Evolutionary conservation across 2,888 invertebrate genomes (phyloP), one percentile per base, ranked within the genome.

Genomic region (Netelia fuscicornis): DNA sequence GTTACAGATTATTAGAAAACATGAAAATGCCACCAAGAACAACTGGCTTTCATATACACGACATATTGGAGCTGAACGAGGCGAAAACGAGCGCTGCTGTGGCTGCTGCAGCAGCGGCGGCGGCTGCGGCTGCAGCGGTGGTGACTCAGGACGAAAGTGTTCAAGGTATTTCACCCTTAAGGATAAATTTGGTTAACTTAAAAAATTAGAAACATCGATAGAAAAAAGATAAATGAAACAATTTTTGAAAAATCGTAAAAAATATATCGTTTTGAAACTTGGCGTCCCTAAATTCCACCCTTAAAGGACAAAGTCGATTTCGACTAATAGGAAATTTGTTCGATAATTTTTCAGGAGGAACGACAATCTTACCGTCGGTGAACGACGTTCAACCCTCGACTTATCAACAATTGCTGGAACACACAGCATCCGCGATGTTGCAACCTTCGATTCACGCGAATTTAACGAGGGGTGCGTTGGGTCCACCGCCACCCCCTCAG

Each of bases 41-140:
- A 0, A 96, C 96, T 62, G 97, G 98, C 84, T 98, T 98, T 94
- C 98, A 98, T 91, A 98, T 98, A 91, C 97, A 98, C 90, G 98
- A 98, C 94, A 98, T 98, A 91, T 95, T 98, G 91, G 98, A 98
- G 90, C 95, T 98, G 90, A 98, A 98, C 91, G 97, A 97, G 89
- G 95, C 95, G 0, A 93, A 94, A 70, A 76, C 85, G 23, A 85
- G 60, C 60, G 85, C 85, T 23, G 85, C 85, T 17, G 85, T 82
- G 56, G 82, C 85, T 11, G 85, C 85, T 5, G 85, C 85, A 44
- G 85, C 85, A 64, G 85, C 85, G 10, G 85, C 84, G n/a, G 81
- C 81, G 30, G 83, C 75, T 17, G 85, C 85, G 11, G 85, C 84
- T 23, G 84, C 84, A 8, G 78, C 85, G 20, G 85, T 93, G 37